Conservation (phyloP, 2,113 vertebrate genomes). For the Chaetura pelagica region DNA sequence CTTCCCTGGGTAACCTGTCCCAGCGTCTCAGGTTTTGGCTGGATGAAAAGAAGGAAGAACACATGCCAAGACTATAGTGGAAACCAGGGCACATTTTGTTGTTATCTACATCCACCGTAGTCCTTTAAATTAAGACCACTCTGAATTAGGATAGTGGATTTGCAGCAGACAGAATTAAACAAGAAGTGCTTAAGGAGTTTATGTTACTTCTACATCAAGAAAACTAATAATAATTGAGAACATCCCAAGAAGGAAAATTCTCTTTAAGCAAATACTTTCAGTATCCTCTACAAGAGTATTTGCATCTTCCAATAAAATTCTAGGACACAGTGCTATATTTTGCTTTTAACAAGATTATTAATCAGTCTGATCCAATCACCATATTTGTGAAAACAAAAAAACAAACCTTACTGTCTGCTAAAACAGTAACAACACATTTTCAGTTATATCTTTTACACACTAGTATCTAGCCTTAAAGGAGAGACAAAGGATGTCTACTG, state of each 20-base stretch:
- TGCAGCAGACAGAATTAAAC: background rate
- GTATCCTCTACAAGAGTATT: background rate
- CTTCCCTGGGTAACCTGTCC: too few species aligned
- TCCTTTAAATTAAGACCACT: background rate
- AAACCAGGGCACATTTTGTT: background rate
- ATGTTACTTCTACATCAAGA: background rate
- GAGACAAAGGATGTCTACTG: background rate
- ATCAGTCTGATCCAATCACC: background rate
- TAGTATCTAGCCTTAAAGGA: background rate
- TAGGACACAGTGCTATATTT: background rate
- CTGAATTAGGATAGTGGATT: background rate
- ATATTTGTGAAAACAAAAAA: background rate
- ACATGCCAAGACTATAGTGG: background rate
- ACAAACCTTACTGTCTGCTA: background rate
- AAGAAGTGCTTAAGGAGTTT: background rate
- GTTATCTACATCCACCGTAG: background rate
- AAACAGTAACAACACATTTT: background rate
- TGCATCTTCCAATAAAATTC: background rate
- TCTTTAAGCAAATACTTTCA: background rate
- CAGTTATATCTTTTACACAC: background rate
- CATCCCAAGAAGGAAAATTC: background rate
- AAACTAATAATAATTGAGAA: background rate
- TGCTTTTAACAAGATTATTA: background rate
- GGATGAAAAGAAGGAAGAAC: background rate
- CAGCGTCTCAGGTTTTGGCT: background rate